phyloP scores from a whole-genome alignment of 2,888 invertebrate genomes.

The Stenurella melanura region DNA sequence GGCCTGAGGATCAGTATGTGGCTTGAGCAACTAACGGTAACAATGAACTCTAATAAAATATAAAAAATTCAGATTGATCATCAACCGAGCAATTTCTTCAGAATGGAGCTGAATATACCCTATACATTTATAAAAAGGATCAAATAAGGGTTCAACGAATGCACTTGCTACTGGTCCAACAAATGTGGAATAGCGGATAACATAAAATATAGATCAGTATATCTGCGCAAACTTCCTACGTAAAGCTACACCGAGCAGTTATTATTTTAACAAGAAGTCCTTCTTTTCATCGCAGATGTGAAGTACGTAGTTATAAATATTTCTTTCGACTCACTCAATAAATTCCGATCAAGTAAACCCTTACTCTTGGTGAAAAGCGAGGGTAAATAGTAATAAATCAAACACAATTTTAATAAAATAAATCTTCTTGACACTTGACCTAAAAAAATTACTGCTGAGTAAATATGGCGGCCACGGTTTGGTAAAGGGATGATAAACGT shows the following conservation, averaged over 20 bases:
- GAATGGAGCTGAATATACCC: not conserved
- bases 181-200: not conserved
- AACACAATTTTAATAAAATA: not conserved
- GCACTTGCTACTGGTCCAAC: not conserved
- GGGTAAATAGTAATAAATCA: not conserved
- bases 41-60: not conserved
- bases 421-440: not conserved
- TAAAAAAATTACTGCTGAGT: no score
- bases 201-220: not conserved
- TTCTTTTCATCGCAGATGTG: not conserved
- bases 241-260: not conserved
- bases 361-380: not conserved
- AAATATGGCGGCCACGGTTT: no score
- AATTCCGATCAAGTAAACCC: not conserved
- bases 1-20: no score
- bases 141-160: not conserved
- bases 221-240: not conserved
- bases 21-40: no score
- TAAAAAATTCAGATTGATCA: not conserved
- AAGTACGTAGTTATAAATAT: not conserved
- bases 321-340: not conserved
- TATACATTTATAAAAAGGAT: not conserved
- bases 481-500: no score
- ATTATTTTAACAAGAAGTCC: not conserved
- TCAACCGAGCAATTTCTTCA: not conserved